These are phyloP conservation scores for Catharus ustulatus DNA, from an alignment of 2,797 vertebrate species.

Conservation along the genomic window DNA sequence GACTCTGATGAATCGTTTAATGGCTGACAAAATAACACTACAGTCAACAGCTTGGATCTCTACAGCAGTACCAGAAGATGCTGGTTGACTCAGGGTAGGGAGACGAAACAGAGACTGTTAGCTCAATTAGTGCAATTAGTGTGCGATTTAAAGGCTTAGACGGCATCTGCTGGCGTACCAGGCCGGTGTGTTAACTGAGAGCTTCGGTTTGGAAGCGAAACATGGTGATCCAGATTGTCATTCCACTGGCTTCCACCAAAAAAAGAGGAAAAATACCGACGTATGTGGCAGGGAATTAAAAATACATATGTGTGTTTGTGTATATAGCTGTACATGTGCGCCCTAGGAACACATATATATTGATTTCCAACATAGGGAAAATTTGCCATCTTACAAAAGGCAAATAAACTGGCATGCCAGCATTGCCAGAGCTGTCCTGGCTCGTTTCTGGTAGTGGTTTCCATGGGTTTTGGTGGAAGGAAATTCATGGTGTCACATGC, in stretches of 20 bases:
- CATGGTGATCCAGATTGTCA: constrained; percentile 20
- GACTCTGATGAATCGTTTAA: constrained; percentile 85
- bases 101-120: constrained; percentile 81
- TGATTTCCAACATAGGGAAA: background rate
- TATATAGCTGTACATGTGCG: background rate
- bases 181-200: constrained; percentile 57
- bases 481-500: background rate
- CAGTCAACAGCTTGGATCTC: constrained; percentile 85
- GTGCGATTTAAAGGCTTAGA: constrained; percentile 81
- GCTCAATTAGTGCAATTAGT: constrained; percentile 83
- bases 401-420: background rate
- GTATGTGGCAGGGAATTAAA: background rate
- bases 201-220: constrained; percentile 45
- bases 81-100: constrained; percentile 80
- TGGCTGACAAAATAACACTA: constrained; percentile 84
- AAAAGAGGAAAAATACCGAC: background rate
- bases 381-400: constrained; percentile 6
- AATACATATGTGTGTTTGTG: background rate
- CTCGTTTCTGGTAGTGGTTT: background rate
- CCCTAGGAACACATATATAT: background rate
- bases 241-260: background rate
- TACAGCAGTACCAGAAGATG: constrained; percentile 79
- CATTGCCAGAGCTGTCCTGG: background rate
- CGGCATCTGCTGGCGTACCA: constrained; percentile 76
- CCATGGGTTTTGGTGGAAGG: background rate